Evolutionary conservation across 2,797 vertebrate species (phyloP), one percentile per base, ranked within the genome.

Genomic region (Heterohyrax brucei): DNA sequence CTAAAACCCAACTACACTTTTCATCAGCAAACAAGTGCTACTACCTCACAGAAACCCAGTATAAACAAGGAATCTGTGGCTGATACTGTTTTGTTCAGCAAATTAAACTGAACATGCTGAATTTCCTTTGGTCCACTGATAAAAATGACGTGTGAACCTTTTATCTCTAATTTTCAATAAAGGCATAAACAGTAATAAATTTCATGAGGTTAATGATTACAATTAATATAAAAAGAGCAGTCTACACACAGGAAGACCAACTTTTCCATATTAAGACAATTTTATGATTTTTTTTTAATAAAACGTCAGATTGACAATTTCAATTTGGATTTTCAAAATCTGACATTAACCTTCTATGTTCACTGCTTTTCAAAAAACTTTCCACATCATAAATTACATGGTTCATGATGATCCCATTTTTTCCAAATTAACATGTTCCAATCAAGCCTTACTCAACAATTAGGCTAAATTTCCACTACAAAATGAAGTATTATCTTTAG

Each of bases 311-410:
- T 12, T 75, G 64, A 79, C 9, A 87, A 92, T 62, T 87, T 81
- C 76, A 89, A 56, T 64, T 33, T 66, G 7, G 21, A 93, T 68
- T 33, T 87, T 76, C 30, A 75, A 44, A 12, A 68, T 46, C 26
- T 80, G 84, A 91, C 66, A 44, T 66, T 18, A 86, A 21, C 16
- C 87, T 77, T 84, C 80, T n/a, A 3, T 46, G 24, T 26, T 73
- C 24, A 18, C 46, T 92, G 39, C 39, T 70, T 88, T 91, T 93
- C 82, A 61, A 89, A 95, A 93, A 87, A 18, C 9, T 72, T 80
- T 56, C 46, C 56, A 75, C n/a, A 12, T 64, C 81, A 4, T 48
- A 59, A 73, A 91, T 16, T 56, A 62, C 78, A 26, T 82, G 26
- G 26, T 84, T 91, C 53, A 50, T 88, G 92, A 81, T 56, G 0